Evolutionary conservation across 2,113 vertebrate species (phyloP).

Genomic region (Calcarius ornatus): DNA sequence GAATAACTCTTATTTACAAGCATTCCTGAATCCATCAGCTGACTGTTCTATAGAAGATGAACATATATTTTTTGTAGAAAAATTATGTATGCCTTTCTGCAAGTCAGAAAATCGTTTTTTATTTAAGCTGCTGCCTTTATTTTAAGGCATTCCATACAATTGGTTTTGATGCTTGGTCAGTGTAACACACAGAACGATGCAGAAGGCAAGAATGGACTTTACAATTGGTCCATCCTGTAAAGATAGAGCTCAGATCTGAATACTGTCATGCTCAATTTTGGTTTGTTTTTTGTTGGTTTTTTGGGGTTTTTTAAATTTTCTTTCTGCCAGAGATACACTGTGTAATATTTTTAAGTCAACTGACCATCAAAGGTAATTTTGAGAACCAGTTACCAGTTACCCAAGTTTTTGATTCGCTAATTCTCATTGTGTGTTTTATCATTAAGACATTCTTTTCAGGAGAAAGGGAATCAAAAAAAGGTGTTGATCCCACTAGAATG

Average conservation of each 20-base stretch:
- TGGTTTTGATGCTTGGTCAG: neutral
- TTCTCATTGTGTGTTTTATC: neutral
- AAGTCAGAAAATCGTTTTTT: neutral
- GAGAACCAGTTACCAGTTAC: neutral
- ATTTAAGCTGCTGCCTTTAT: neutral
- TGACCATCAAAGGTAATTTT: neutral
- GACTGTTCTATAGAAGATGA: neutral
- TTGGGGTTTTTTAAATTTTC: neutral
- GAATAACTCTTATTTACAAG: neutral
- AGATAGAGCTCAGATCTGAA: neutral
- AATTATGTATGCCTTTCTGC: neutral
- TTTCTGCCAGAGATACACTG: neutral
- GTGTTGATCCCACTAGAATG: neutral
- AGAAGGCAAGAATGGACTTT: neutral
- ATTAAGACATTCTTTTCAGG: neutral
- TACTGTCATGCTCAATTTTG: neutral
- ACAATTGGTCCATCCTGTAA: accelerated
- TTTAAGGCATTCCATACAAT: neutral
- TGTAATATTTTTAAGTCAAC: neutral
- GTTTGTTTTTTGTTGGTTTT: neutral
- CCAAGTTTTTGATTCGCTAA: neutral
- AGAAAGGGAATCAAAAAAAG: neutral
- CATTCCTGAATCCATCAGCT: neutral
- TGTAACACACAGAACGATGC: neutral
- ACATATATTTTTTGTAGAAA: neutral